Percentiles rank a stretch among this genome's conserved stretches.
These are phyloP conservation scores for Hiodon alosoides DNA, from an alignment of 2,113 vertebrate species.

Conservation along the genomic window DNA sequence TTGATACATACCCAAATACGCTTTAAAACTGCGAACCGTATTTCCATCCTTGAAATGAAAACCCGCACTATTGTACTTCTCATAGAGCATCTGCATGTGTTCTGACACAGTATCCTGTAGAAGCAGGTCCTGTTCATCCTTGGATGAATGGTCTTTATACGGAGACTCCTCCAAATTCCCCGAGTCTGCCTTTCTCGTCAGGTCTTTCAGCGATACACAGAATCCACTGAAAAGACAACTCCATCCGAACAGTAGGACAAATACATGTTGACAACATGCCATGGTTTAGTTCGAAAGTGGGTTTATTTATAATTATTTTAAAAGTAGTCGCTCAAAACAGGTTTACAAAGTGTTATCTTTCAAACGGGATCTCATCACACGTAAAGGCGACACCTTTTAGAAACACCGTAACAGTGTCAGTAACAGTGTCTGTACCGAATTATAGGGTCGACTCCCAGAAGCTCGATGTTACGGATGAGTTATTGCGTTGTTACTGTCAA, in stretches of 20 bases:
- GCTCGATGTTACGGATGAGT: not conserved
- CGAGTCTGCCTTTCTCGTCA: constrained; percentile 42
- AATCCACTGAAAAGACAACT: constrained; percentile 60
- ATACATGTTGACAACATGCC: constrained; percentile 52
- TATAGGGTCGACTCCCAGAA: not conserved
- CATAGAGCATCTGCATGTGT: constrained; percentile 88
- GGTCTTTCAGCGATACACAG: constrained; percentile 55
- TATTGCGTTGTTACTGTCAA: constrained; percentile 1
- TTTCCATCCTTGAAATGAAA: constrained; percentile 72
- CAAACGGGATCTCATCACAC: constrained; percentile 45
- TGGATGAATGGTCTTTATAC: constrained; percentile 28
- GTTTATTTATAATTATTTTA: not conserved
- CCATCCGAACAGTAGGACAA: constrained; percentile 69
- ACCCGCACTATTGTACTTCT: constrained; percentile 70
- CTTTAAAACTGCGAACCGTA: constrained; percentile 81
- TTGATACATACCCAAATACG: constrained; percentile 60
- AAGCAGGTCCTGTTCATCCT: constrained; percentile 38
- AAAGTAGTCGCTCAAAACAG: constrained; percentile 1
- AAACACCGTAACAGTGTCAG: not conserved
- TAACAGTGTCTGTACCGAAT: not conserved
- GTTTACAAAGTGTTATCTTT: constrained; percentile 42
- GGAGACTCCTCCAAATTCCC: constrained; percentile 25
- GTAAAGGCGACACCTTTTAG: constrained; percentile 2
- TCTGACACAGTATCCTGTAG: constrained; percentile 73
- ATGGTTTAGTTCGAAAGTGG: constrained; percentile 44